Conservation (phyloP, 2,797 vertebrate genomes). For the Gymnothorax javanicus region DNA sequence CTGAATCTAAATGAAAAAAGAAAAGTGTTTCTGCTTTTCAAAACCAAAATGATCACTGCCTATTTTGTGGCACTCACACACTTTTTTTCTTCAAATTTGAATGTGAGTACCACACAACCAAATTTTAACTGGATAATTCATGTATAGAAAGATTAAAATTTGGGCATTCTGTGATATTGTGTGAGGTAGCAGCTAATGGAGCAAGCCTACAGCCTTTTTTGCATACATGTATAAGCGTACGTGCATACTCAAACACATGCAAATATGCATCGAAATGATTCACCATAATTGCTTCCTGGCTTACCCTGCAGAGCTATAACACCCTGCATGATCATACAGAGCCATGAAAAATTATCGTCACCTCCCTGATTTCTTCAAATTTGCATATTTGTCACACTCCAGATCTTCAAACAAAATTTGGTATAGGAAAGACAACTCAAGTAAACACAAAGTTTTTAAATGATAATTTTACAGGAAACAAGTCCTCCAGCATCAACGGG, state of each 20-base stretch:
- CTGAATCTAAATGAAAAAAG: background rate
- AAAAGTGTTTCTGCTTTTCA: background rate
- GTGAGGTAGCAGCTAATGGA: background rate
- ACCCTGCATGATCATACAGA: background rate
- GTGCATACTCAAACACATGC: background rate
- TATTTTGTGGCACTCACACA: background rate
- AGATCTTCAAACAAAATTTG: no score
- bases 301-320: background rate
- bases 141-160: background rate
- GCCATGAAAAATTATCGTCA: no score
- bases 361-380: no score
- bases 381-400: no score
- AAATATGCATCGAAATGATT: background rate
- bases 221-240: no score
- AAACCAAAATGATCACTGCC: background rate
- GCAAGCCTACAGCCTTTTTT: background rate
- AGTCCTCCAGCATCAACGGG: no score
- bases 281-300: background rate
- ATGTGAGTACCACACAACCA: background rate
- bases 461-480: no score
- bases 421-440: no score
- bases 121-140: background rate
- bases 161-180: background rate
- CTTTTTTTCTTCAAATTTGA: constrained; percentile 4
- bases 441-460: no score